A percentile compares a stretch with the other conserved stretches of the same genome.
Evolutionary conservation across 1,140 invertebrate genomes (phyloP).

Genomic region (Papilio dardanus): DNA sequence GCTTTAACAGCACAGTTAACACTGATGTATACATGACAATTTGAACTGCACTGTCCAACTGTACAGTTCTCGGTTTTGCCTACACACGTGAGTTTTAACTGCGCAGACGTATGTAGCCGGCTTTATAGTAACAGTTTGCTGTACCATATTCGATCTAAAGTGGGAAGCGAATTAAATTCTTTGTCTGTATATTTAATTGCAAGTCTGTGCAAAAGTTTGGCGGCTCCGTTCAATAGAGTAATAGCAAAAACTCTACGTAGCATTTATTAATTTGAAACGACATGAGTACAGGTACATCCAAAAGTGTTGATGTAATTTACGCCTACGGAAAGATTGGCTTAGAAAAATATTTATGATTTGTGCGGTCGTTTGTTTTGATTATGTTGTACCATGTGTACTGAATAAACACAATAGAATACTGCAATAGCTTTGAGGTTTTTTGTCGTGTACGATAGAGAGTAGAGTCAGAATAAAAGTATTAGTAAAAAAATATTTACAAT

Average conservation of each 20-base stretch:
- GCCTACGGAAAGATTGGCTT: conserved; percentile 12
- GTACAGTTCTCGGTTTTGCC: too few species aligned
- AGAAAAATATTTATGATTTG: conserved; percentile 21
- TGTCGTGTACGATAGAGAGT: neutral
- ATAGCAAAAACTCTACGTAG: conserved; percentile 9
- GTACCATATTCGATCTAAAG: neutral
- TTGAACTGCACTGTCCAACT: too few species aligned
- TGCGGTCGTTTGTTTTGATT: conserved; percentile 17
- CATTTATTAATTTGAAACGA: conserved; percentile 12
- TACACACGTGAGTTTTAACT: too few species aligned
- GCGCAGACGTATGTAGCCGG: too few species aligned
- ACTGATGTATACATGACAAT: too few species aligned
- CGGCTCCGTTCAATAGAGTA: neutral
- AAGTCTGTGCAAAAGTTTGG: neutral
- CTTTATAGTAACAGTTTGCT: neutral
- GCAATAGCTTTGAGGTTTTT: neutral
- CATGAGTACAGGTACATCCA: neutral
- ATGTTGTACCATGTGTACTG: conserved; percentile 1
- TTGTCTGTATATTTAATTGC: conserved; percentile 1
- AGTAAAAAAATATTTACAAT: neutral
- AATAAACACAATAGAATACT: neutral
- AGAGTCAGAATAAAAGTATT: neutral
- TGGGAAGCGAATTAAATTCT: neutral
- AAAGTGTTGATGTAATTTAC: conserved; percentile 22
- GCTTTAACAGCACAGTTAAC: too few species aligned